Conservation (phyloP, 1,140 invertebrate genomes). For the Saxidomus purpurata region DNA sequence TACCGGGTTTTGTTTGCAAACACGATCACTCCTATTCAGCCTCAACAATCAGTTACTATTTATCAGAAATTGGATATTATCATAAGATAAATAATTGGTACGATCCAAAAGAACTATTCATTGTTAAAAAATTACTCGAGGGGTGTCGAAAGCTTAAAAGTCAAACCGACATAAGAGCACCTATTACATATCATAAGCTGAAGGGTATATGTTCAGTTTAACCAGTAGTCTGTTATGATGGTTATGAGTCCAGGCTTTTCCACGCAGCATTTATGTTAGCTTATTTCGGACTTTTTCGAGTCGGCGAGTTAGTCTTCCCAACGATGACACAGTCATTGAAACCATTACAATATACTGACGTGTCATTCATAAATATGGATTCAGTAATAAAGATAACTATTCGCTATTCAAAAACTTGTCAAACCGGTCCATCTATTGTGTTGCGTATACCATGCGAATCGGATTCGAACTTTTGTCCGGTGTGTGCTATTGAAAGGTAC, state of each 20-base stretch:
- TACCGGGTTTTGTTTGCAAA: too few species aligned
- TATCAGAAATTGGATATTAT: too few species aligned
- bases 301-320: neutral
- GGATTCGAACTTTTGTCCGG: neutral
- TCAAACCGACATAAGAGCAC: neutral
- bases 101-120: neutral
- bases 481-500: neutral
- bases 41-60: too few species aligned
- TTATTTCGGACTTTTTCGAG: slow-evolving; percentile 21
- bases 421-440: neutral
- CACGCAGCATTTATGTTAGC: neutral
- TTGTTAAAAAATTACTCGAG: too few species aligned
- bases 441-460: neutral
- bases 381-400: neutral
- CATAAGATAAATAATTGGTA: neutral
- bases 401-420: neutral
- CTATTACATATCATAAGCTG: neutral
- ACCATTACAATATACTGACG: neutral
- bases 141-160: neutral
- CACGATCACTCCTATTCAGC: too few species aligned
- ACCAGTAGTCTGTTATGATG: too few species aligned
- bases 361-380: neutral
- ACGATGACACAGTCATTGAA: neutral
- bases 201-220: too few species aligned
- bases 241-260: neutral